Base-by-base conservation (phyloP, 2,797 vertebrate species). In the Brachyalestes nurse region DNA sequence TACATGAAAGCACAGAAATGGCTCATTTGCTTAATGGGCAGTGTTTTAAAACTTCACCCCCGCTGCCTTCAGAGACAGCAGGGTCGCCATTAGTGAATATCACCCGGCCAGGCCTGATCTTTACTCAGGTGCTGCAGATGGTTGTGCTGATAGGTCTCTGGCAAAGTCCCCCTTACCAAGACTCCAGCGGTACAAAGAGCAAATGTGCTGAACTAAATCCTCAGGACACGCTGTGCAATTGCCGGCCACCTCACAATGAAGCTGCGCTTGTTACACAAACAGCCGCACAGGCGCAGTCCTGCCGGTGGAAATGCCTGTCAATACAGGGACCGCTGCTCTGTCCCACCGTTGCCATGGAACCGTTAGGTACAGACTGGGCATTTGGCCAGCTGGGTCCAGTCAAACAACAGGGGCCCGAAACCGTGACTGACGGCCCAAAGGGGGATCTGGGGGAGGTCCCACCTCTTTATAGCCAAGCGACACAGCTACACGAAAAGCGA, bases 381-480 rank as follows among this genome's bases (percentile, higher is more conserved):
- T 0, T 57, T 58, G 45, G 82, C 84, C 86, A 82, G 45, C 16
- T 25, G 42, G 17, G 40, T 19, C 51, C 38, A 19, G 69, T 2
- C 7, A 64, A 79, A 82, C 57, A 86, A 86, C 83, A 86, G 84
- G 84, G 75, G 51, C 66, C 38, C 40, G 49, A 72, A 76, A 72
- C 74, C 23, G 13, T 85, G 79, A 80, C 53, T 72, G 75, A 75
- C 80, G 42, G 38, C 65, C 75, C 45, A 82, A 69, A 77, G 16
- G 75, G 81, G 49, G 21, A 49, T 57, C 47, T 75, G 42, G 60
- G 79, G 77, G 76, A 85, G 80, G 58, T 69, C 51, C 38, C 66
- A 45, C 64, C 74, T 23, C 67, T 80, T 79, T 79, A 72, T 2
- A 80, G 21, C 65, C 62, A 67, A 79, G 64, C 73, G 72, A 79